A percentile compares a stretch with the other conserved stretches of the same genome.
Evolutionary conservation across 2,888 invertebrate genomes (phyloP).

Genomic region (Isotomurus palustris): DNA sequence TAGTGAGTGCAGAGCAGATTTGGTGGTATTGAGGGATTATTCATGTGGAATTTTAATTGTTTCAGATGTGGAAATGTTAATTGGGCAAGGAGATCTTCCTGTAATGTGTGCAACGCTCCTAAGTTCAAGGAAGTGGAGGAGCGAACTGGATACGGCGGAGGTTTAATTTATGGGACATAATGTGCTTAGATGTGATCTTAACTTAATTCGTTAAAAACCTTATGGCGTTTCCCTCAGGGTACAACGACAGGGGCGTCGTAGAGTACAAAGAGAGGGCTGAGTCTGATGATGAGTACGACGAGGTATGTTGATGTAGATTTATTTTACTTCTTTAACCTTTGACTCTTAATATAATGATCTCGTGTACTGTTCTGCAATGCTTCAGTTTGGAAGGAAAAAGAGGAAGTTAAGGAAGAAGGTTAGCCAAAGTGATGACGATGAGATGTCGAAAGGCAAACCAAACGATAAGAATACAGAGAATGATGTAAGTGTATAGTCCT

Average conservation of each 20-base stretch:
- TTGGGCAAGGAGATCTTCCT: conserved; percentile 92
- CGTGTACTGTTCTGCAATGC: conserved; percentile 11
- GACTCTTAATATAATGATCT: too few relatives aligned
- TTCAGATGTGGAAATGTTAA: conserved; percentile 92
- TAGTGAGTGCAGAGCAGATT: too few relatives aligned
- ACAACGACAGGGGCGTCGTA: conserved; percentile 92
- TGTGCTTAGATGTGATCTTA: conserved; percentile 9
- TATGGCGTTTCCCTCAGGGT: conserved; percentile 53
- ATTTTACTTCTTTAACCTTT: too few relatives aligned
- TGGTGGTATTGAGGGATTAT: too few relatives aligned
- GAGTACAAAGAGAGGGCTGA: conserved; percentile 86
- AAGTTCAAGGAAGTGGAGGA: conserved; percentile 91
- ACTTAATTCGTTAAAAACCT: conserved; percentile 46
- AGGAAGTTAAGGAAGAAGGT: conserved; percentile 54
- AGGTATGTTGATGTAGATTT: conserved; percentile 52
- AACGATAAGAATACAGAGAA: conserved; percentile 13
- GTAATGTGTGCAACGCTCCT: conserved; percentile 98
- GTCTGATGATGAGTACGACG: conserved; percentile 94
- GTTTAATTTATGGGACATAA: conserved; percentile 48
- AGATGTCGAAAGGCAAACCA: conserved; percentile 19
- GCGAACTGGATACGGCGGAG: conserved; percentile 75
- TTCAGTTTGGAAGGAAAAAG: conserved; percentile 54
- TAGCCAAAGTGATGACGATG: too few relatives aligned
- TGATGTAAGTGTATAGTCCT: conserved; percentile 5
- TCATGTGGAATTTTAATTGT: too few relatives aligned